Conservation (phyloP, 1,140 invertebrate species). For the Leguminivora glycinivorella region DNA sequence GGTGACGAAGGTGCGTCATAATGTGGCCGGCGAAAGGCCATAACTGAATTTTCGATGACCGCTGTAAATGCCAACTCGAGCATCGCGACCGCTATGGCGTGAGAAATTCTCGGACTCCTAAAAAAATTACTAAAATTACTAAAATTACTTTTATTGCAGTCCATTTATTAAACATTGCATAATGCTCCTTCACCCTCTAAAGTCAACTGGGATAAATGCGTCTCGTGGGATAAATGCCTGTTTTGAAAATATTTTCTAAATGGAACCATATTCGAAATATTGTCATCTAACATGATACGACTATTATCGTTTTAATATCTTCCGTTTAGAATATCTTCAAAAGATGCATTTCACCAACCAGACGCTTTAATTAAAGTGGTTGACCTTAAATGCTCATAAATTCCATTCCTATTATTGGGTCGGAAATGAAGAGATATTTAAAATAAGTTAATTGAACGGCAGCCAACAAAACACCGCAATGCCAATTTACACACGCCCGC, state of each 20-base stretch:
- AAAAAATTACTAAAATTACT: slow-evolving; percentile 53
- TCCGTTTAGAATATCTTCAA: no score
- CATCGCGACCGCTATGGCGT: slow-evolving; percentile 37
- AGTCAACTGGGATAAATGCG: no score
- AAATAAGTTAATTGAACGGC: slow-evolving; percentile 26
- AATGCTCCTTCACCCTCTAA: slow-evolving; percentile 17
- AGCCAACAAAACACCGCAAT: slow-evolving; percentile 9
- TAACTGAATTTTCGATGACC: slow-evolving; percentile 57
- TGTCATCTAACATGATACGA: no score
- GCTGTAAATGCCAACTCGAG: slow-evolving; percentile 49
- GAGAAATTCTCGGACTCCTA: slow-evolving; percentile 45
- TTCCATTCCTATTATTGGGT: neutral
- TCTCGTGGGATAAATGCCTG: no score
- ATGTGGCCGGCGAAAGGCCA: slow-evolving; percentile 40
- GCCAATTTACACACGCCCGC: slow-evolving; percentile 4
- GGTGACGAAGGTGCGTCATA: slow-evolving; percentile 10
- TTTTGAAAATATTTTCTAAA: no score
- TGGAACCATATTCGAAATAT: no score
- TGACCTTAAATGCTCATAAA: slow-evolving; percentile 22
- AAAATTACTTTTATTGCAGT: slow-evolving; percentile 44
- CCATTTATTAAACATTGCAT: slow-evolving; percentile 35
- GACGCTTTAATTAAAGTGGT: no score
- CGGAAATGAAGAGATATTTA: neutral
- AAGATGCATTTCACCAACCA: no score
- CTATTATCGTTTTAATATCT: no score